Evolutionary conservation across 2,113 vertebrate species (phyloP), one percentile per base, ranked within the genome.

Genomic region (Falcunculus frontatus): DNA sequence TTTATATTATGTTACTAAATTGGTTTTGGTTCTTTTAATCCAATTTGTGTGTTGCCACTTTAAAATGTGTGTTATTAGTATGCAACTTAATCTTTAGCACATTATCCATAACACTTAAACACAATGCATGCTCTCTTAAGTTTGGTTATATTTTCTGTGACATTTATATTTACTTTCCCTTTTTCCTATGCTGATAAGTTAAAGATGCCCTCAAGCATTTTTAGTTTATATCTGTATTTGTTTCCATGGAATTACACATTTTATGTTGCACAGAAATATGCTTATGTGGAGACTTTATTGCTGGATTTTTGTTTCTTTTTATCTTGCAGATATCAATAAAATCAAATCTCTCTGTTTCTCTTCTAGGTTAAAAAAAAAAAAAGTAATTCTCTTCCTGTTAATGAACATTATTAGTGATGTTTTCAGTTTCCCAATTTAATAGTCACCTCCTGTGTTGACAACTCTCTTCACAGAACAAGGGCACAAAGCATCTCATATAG

Each of bases 131-230:
- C 55, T 91, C 80, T 92, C 95, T 94, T 95, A 87, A 94, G 59
- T 94, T 89, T 62, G 60, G 37, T 88, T 94, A 92, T 93, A 86
- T 93, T 60, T 96, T 80, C 68, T 72, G 80, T 96, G 94, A 93
- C 78, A 92, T 89, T 95, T 95, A 84, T 83, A 93, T 67, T 93
- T 92, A 74, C 15, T 94, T 89, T 60, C 50, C 65, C 42, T 83
- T 85, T 91, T 90, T 93, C 22, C 62, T 92, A 56, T 49, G 64
- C 57, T 92, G 70, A 67, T 92, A 80, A 85, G 55, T 75, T 94
- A 74, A 91, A 91, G 91, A 91, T 73, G 42, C 68, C 95, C 90
- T 70, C 26, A 26, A 69, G 95, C 89, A 91, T 46, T 94, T 88
- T 74, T 84, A 89, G 65, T 94, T 94, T 84, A 53, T 75, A 32